phyloP scores from a whole-genome alignment of 1,140 invertebrate genomes.

The Xylocopa sonorina region DNA sequence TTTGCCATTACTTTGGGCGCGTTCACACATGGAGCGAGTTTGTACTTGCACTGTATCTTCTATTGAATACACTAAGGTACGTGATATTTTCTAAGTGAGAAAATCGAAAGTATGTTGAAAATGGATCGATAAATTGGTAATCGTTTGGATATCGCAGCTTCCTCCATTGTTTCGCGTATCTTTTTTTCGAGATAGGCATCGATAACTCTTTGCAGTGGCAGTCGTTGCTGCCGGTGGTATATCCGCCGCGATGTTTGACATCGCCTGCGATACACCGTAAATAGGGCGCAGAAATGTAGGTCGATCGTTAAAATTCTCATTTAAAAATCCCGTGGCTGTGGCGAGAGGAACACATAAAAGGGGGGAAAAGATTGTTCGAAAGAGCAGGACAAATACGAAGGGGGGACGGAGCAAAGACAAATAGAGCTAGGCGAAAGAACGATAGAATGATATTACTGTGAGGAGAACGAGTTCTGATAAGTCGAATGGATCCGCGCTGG shows the following conservation, averaged over 20 bases:
- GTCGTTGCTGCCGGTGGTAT: constrained; percentile 31
- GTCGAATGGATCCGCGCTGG: constrained; percentile 46
- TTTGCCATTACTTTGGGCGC: too few relatives aligned
- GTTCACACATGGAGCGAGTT: background rate
- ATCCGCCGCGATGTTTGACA: constrained; percentile 70
- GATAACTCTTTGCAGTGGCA: constrained; percentile 18
- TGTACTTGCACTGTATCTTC: background rate
- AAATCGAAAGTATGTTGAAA: background rate
- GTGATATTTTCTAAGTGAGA: background rate
- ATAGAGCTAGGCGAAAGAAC: constrained; percentile 4
- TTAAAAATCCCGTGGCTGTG: constrained; percentile 72
- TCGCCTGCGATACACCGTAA: constrained; percentile 69
- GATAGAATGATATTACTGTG: constrained; percentile 29
- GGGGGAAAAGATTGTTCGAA: constrained; percentile 50
- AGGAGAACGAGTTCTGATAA: constrained; percentile 61
- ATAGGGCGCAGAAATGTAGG: constrained; percentile 72
- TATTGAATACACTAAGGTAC: too few relatives aligned
- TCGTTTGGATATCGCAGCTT: background rate
- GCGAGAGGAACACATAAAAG: constrained; percentile 31
- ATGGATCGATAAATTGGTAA: constrained; percentile 9
- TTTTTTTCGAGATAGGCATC: background rate
- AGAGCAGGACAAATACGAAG: constrained; percentile 52
- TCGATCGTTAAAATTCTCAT: constrained; percentile 79
- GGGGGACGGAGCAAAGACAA: constrained; percentile 8
- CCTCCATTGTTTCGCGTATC: too few relatives aligned